Evolutionary conservation across 2,797 vertebrate genomes (phyloP).

Genomic region (Sebastes paucispinis): DNA sequence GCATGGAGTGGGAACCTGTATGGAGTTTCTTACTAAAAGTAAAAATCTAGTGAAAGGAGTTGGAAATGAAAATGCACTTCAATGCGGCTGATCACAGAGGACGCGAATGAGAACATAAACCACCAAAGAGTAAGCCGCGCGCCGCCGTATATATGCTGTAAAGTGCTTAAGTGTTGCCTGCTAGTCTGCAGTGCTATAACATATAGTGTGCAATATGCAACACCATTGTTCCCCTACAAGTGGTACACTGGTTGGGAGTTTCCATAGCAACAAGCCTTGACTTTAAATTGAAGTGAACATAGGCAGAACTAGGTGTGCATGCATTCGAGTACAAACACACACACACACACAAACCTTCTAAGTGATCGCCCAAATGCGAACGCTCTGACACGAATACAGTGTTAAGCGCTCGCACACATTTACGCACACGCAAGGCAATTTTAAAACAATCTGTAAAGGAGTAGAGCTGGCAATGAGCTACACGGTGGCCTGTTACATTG

Average conservation of each 20-base stretch:
- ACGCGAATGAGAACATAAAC: slow-evolving; percentile 47
- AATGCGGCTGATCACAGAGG: slow-evolving; percentile 15
- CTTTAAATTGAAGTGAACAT: slow-evolving; percentile 76
- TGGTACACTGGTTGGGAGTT: slow-evolving; percentile 71
- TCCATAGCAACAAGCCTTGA: slow-evolving; percentile 82
- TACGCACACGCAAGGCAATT: slow-evolving; percentile 33
- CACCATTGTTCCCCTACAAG: slow-evolving; percentile 67
- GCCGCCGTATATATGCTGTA: slow-evolving; percentile 30
- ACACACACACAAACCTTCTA: slow-evolving; percentile 11
- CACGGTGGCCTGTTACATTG: slow-evolving; percentile 57
- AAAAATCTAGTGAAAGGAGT: slow-evolving; percentile 7
- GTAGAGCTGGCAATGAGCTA: slow-evolving; percentile 56
- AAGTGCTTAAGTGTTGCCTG: slow-evolving; percentile 55
- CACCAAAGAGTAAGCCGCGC: slow-evolving; percentile 16
- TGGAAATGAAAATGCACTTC: slow-evolving; percentile 25
- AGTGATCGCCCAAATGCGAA: slow-evolving; percentile 32
- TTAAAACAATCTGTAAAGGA: slow-evolving; percentile 61
- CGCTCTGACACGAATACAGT: slow-evolving; percentile 14
- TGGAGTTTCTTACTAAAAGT: slow-evolving; percentile 6
- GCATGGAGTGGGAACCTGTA: slow-evolving; percentile 3
- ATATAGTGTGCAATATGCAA: slow-evolving; percentile 70
- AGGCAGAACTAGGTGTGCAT: slow-evolving; percentile 48
- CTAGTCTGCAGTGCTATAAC: slow-evolving; percentile 56
- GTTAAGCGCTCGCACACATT: slow-evolving; percentile 24
- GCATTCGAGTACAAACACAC: slow-evolving; percentile 49